These are phyloP conservation scores for Acanthopleura granulata DNA, from an alignment of 2,888 invertebrate species.

Conservation along the genomic window DNA sequence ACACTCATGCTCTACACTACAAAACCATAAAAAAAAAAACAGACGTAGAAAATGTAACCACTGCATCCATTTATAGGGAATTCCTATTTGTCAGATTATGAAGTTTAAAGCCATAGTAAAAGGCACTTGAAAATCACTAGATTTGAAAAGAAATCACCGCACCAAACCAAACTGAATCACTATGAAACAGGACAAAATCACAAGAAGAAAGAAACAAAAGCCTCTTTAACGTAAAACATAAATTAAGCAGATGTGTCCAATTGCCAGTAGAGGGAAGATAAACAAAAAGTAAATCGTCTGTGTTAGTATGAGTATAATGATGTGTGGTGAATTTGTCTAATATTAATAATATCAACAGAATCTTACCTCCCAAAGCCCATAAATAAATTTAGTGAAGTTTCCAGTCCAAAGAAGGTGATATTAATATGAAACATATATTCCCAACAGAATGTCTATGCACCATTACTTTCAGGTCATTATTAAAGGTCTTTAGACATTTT, in stretches of 20 bases:
- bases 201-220: conserved; percentile 62
- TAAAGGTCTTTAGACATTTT: no score
- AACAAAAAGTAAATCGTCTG: conserved; percentile 24
- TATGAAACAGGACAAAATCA: conserved; percentile 50
- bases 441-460: no score
- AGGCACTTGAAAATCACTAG: neutral
- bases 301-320: conserved; percentile 14
- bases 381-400: no score
- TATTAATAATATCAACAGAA: neutral
- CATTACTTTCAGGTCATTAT: no score
- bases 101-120: neutral
- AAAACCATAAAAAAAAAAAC: neutral
- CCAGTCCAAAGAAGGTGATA: no score
- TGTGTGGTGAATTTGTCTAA: conserved; percentile 29
- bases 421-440: no score
- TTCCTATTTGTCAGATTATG: no score
- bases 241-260: conserved; percentile 12
- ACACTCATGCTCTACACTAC: neutral
- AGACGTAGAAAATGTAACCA: no score
- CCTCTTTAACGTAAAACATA: conserved; percentile 43
- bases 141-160: no score
- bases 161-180: conserved; percentile 38
- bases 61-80: no score
- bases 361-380: no score
- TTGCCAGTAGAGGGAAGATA: conserved; percentile 15